Base-by-base conservation (phyloP, 2,888 invertebrate genomes). In the Hoplodrina blanda region DNA sequence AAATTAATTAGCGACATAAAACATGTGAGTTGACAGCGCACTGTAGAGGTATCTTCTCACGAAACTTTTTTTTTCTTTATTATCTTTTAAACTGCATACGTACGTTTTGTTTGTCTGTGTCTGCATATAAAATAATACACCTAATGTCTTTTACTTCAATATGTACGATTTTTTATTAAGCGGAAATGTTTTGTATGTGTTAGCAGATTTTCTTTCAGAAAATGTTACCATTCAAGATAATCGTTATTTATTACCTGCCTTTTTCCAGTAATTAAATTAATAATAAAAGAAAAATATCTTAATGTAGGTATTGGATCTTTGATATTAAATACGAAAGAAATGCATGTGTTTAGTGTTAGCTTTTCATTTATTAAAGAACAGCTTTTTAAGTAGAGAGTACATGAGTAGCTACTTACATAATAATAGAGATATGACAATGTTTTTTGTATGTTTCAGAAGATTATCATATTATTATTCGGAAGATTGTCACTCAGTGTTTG, bases 1-100 rank as follows among this genome's bases (percentile, higher is more conserved):
- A 49, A 25, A 65, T 44, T 33, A 60, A 60, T 68, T 76, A 76
- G 33, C 54, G 25, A 37, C 19, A 20, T 15, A 60, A 55, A 53
- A 37, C 25, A 52, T 46, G 7, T 53, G 49, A 17, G 15, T 46
- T 53, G 20, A 46, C 62, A 66, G 41, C 19, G 20, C 25, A n/a
- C 19, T 44, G 20, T 50, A 55, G n/a, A n/a, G 59, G 63, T 25
- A 30, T 66, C 73, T 83, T 81, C 81, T 68, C 81, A 81, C 81
- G 74, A 59, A 60, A 62, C 37, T 25, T 30, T 77, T 78, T n/a
- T 81, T 73, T 71, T 52, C 49, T 74, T 74, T 67, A 59, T 70
- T 52, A 17, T 78, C n/a, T 55, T 69, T 59, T 0, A n/a, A 30
- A 52, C 11, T 17, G 13, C 44, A 41, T 52, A 15, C 44, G n/a